Evolutionary conservation across 2,113 vertebrate species (phyloP), one percentile per base, ranked within the genome.

Genomic region (Alligator mississippiensis): DNA sequence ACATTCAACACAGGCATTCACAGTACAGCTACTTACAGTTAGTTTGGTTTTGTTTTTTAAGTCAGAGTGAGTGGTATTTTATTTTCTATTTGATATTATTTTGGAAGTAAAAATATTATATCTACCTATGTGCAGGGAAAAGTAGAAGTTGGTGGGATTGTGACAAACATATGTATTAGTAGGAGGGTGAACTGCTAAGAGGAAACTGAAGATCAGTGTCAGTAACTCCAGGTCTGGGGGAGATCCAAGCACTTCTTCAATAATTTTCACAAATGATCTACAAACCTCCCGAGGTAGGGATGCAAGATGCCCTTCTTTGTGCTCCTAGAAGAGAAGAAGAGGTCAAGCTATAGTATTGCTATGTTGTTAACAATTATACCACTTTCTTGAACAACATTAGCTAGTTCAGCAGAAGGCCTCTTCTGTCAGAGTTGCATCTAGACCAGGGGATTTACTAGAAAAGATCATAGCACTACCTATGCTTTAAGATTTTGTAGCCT

Each of bases 81-180:
- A 47, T 47, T 47, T 47, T 47, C 47, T 47, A 47, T 70, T 12
- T 57, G 2, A 21, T 77, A 88, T 5, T 80, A 38, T 10, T n/a
- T 77, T 61, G 18, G 77, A 3, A 61, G 10, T 24, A 77, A 2
- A 61, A 77, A 22, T 59, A 14, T 55, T 7, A 27, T 94, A 97
- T 97, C 96, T 97, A 99, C 99, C 99, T 96, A 99, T 99, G 94
- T 99, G 99, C 78, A 99, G 96, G 13, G 99, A 99, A 97, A 99
- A 99, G 97, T 99, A 99, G 97, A 99, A 99, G 98, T 98, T 99
- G 96, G 98, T 98, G 75, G 99, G 99, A 30, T 99, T 99, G 97
- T 99, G 99, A 97, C 99, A 99, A 91, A 99, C 98, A 3, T 99
- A 99, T 96, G 99, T 99, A 97, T 99, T 99, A 90, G 99, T 99